Evolutionary conservation across 2,797 vertebrate species (phyloP), one percentile per base, ranked within the genome.

Genomic region (Peromyscus nudipes): DNA sequence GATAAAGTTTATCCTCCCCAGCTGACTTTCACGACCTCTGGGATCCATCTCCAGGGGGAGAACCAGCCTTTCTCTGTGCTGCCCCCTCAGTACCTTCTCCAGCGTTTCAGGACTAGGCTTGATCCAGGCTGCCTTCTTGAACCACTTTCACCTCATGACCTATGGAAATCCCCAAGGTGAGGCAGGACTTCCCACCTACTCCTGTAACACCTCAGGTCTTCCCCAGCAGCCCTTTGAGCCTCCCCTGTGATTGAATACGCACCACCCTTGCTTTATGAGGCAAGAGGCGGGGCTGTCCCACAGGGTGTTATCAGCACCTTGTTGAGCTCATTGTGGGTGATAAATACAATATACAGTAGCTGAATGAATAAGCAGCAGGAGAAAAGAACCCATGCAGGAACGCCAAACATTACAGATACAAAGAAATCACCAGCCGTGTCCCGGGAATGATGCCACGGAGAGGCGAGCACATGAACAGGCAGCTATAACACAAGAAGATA

Each of bases 361-460:
- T 91, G 62, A 64, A 88, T 77, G 71, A 96, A 67, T 87, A 75
- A 67, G 89, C 16, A 49, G 73, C 73, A 75, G 81, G 60, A 87
- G 91, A 85, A 90, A 49, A 6, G 7, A 95, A 71, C 23, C 5
- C 46, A 86, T 77, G 67, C 65, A 49, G 0, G 5, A 80, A 83
- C 43, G 40, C 4, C 52, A 62, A 83, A 17, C 65, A 17, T 89
- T 71, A 60, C 81, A 60, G 34, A 62, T 19, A n/a, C 46, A 80
- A 96, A 93, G 52, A 79, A 96, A 96, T 79, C 27, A 34, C 17
- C 25, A 27, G 23, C 40, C 40, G 1, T 69, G 40, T 27, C 85
- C 67, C 95, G 37, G 25, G 60, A 81, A 79, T 84, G 89, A 31
- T n/a, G 10, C 13, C 5, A 34, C 67, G 10, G 81, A 89, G 46